Conservation (phyloP, 2,888 invertebrate species). For the Drosophila silvestris region DNA sequence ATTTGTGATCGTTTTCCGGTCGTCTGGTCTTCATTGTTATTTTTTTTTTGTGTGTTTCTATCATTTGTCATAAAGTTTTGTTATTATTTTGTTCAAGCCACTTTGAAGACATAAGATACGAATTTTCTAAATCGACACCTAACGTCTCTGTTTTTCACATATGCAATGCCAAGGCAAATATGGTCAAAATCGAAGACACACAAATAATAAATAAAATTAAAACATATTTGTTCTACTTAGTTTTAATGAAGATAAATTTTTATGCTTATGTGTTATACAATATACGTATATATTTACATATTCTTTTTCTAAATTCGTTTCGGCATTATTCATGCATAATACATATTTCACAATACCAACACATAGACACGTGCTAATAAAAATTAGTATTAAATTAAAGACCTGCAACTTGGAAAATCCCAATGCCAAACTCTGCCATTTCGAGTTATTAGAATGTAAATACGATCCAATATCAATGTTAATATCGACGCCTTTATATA, state of each 20-base stretch:
- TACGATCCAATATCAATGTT: conserved; percentile 16
- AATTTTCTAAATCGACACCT: neutral
- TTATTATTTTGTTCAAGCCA: neutral
- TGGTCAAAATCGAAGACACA: neutral
- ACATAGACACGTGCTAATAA: conserved; percentile 2
- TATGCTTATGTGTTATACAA: neutral
- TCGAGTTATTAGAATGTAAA: conserved; percentile 26
- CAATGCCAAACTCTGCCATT: conserved; percentile 6
- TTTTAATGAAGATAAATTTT: neutral
- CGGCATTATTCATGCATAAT: conserved; percentile 7
- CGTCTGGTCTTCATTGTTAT: neutral
- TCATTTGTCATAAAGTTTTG: neutral
- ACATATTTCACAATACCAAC: conserved; percentile 12
- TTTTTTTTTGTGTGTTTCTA: neutral
- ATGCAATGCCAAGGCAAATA: neutral
- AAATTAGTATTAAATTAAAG: conserved; percentile 2
- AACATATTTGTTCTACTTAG: neutral
- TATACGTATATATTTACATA: neutral
- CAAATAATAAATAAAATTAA: neutral
- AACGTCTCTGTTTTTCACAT: neutral
- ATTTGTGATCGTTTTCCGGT: conserved; percentile 21
- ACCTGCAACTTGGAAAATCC: conserved; percentile 1
- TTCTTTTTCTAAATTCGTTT: conserved; percentile 4
- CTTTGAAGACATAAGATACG: neutral
- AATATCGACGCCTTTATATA: conserved; percentile 4